A percentile compares a stretch with the other conserved stretches of the same genome.
Conservation (phyloP, 1,140 invertebrate species). For the Magallana angulata region DNA sequence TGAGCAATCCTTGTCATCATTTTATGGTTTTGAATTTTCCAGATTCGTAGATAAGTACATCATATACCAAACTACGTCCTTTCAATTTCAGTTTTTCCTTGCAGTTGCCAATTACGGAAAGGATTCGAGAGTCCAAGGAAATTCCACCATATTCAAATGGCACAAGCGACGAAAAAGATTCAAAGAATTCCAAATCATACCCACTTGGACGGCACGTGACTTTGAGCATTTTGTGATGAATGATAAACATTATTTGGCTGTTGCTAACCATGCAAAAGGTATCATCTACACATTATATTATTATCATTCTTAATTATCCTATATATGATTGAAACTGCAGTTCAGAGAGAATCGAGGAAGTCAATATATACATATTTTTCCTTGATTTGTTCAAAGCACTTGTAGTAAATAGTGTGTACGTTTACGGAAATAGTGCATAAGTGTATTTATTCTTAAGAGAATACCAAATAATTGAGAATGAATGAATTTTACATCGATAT, state of each 20-base stretch:
- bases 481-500: neutral
- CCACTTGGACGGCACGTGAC: conserved; percentile 76
- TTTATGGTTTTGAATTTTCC: neutral
- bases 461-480: too few species aligned
- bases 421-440: too few species aligned
- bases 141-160: conserved; percentile 76
- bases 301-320: too few species aligned
- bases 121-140: conserved; percentile 57
- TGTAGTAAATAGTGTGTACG: too few species aligned
- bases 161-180: conserved; percentile 69
- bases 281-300: neutral
- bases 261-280: conserved; percentile 77
- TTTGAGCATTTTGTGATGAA: conserved; percentile 76
- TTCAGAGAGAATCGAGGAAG: too few species aligned
- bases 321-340: too few species aligned
- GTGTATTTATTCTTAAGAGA: too few species aligned
- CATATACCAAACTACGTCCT: conserved; percentile 46
- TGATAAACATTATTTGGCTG: conserved; percentile 73
- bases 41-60: neutral
- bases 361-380: too few species aligned
- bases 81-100: conserved; percentile 76
- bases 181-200: conserved; percentile 69
- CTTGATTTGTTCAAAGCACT: too few species aligned
- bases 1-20: neutral
- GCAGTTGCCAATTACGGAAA: conserved; percentile 64